Evolutionary conservation across 2,888 invertebrate genomes (phyloP).

Genomic region (Drosophila rellima): DNA sequence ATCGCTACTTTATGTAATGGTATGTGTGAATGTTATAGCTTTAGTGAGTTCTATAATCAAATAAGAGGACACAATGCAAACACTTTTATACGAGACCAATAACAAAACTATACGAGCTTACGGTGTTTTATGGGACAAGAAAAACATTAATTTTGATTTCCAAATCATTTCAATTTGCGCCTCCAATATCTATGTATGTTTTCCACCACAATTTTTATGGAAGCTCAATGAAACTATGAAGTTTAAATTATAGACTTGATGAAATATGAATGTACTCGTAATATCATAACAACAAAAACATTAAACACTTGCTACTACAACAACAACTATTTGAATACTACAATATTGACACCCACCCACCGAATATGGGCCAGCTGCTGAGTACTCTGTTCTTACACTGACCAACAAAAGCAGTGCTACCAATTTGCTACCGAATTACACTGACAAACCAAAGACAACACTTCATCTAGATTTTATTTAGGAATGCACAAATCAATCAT

Average conservation of each 20-base stretch:
- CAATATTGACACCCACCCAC: conserved; percentile 25
- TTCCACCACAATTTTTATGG: background rate
- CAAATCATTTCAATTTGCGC: conserved; percentile 5
- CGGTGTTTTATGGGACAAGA: conserved; percentile 40
- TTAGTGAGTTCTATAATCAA: conserved; percentile 31
- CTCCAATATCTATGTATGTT: conserved; percentile 8
- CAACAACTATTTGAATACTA: conserved; percentile 6
- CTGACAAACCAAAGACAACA: background rate
- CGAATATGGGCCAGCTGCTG: conserved; percentile 9
- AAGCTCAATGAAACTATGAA: conserved; percentile 15
- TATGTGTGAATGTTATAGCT: conserved; percentile 41
- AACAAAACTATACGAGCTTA: conserved; percentile 72
- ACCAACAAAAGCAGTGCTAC: background rate
- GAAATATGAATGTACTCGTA: conserved; percentile 1
- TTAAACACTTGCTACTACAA: background rate
- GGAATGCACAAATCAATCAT: conserved; percentile 1
- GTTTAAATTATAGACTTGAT: background rate
- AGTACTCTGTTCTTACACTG: conserved; percentile 16
- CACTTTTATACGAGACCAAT: conserved; percentile 65
- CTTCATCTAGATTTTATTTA: background rate
- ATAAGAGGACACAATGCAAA: conserved; percentile 39
- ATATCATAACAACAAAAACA: background rate
- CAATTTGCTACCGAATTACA: conserved; percentile 7
- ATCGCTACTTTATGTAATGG: conserved; percentile 25
- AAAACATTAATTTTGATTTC: background rate